Percentiles rank a stretch among this genome's conserved stretches.
phyloP scores from a whole-genome alignment of 2,888 invertebrate species.

The Gnatocerus cornutus region DNA sequence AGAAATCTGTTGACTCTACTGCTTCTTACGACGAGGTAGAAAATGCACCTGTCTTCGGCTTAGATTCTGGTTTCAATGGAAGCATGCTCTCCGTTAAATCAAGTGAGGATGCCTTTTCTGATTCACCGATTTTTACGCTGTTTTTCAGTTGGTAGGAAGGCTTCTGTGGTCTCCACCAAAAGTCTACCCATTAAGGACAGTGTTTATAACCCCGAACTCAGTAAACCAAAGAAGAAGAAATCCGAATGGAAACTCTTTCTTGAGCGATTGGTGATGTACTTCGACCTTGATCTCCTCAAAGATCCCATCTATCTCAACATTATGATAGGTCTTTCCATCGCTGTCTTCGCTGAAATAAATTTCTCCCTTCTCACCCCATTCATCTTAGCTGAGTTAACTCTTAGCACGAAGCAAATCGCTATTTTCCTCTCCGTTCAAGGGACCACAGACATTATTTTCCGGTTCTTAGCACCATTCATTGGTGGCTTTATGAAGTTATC shows the following conservation, averaged over 20 bases:
- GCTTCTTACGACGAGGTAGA: conserved; percentile 64
- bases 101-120: conserved; percentile 41
- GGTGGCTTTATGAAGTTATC: conserved; percentile 78
- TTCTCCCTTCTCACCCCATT: conserved; percentile 80
- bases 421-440: conserved; percentile 77
- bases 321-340: conserved; percentile 79
- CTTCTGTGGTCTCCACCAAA: conserved; percentile 27
- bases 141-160: too few relatives aligned
- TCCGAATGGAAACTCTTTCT: conserved; percentile 52
- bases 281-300: conserved; percentile 78
- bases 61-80: conserved; percentile 68
- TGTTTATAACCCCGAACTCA: conserved; percentile 56
- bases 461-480: conserved; percentile 79
- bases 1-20: conserved; percentile 5
- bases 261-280: conserved; percentile 72
- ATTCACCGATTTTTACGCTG: not conserved
- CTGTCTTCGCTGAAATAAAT: conserved; percentile 80
- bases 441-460: conserved; percentile 73
- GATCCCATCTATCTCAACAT: conserved; percentile 81
- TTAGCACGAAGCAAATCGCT: conserved; percentile 76
- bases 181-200: conserved; percentile 10
- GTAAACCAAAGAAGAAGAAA: conserved; percentile 45
- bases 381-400: conserved; percentile 77
- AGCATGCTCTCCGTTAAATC: conserved; percentile 63
- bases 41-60: conserved; percentile 69